A percentile compares a stretch with the other conserved stretches of the same genome.
Evolutionary conservation across 2,797 vertebrate species (phyloP).

Genomic region (Ataeniobius toweri): DNA sequence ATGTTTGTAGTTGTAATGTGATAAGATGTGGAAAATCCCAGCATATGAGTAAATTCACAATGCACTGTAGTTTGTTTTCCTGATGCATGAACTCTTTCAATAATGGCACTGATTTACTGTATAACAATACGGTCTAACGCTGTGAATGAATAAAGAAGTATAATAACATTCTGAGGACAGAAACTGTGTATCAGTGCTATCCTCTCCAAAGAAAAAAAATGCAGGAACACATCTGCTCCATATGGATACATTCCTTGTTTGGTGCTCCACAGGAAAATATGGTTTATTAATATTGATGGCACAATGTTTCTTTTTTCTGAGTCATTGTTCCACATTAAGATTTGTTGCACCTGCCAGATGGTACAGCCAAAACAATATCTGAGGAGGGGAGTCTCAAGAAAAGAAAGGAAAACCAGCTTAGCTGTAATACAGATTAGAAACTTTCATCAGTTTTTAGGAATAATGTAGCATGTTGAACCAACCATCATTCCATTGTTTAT

Average conservation of each 20-base stretch:
- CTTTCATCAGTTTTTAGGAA: conserved; percentile 1
- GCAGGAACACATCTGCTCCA: not conserved
- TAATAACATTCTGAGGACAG: conserved; percentile 9
- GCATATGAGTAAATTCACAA: not conserved
- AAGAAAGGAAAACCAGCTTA: conserved; percentile 19
- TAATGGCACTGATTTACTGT: conserved; percentile 10
- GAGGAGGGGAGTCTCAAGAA: conserved; percentile 23
- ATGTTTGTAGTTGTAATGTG: not conserved
- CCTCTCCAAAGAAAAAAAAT: conserved; percentile 7
- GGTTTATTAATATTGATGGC: conserved; percentile 50
- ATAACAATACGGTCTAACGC: conserved; percentile 2
- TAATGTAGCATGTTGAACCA: not conserved
- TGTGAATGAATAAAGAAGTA: conserved; percentile 2
- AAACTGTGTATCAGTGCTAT: not conserved
- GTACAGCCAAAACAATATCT: conserved; percentile 25
- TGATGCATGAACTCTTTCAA: not conserved
- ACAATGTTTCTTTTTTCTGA: conserved; percentile 22
- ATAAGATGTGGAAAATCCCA: not conserved
- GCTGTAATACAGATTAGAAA: not conserved
- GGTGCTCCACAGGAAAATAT: conserved; percentile 27
- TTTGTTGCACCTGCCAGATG: conserved; percentile 51
- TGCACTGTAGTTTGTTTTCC: not conserved
- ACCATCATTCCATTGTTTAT: no score
- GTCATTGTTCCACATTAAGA: conserved; percentile 29
- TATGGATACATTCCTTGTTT: conserved; percentile 19